Evolutionary conservation across 1,140 invertebrate species (phyloP).

Genomic region (Drosophila ogumai): DNA sequence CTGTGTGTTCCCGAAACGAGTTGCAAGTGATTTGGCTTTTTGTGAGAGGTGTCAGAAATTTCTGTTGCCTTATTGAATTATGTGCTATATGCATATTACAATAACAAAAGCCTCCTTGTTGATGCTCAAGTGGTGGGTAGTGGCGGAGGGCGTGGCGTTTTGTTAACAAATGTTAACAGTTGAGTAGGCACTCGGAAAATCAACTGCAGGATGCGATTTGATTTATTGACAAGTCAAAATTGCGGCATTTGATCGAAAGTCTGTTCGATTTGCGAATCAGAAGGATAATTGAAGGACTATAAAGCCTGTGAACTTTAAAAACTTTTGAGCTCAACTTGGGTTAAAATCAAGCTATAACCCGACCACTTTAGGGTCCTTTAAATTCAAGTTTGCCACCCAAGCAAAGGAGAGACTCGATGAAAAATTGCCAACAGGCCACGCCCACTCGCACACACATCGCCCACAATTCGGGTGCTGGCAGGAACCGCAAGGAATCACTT

Average conservation of each 20-base stretch:
- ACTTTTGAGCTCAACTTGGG: slow-evolving; percentile 2
- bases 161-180: slow-evolving; percentile 51
- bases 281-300: background rate
- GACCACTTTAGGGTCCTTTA: slow-evolving; percentile 37
- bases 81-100: slow-evolving; percentile 54
- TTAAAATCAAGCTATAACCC: background rate
- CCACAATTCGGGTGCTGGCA: slow-evolving; percentile 13
- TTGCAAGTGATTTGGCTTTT: slow-evolving; percentile 47
- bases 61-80: slow-evolving; percentile 80
- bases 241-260: slow-evolving; percentile 41
- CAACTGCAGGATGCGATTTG: slow-evolving; percentile 40
- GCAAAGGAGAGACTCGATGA: slow-evolving; percentile 21
- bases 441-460: slow-evolving; percentile 26
- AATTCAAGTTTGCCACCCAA: slow-evolving; percentile 11
- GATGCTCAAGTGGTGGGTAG: slow-evolving; percentile 49
- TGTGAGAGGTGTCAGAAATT: slow-evolving; percentile 67
- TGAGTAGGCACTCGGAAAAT: slow-evolving; percentile 53
- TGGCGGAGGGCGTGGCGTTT: slow-evolving; percentile 43
- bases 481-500: slow-evolving; percentile 70
- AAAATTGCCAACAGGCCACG: slow-evolving; percentile 35
- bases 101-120: slow-evolving; percentile 46
- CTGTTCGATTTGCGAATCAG: slow-evolving; percentile 24
- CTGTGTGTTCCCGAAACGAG: slow-evolving; percentile 28
- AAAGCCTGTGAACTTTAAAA: background rate
- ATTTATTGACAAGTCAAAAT: slow-evolving; percentile 29